These are phyloP conservation scores for Lasioglossum leucozonium DNA, from an alignment of 2,888 invertebrate species.

Conservation along the genomic window DNA sequence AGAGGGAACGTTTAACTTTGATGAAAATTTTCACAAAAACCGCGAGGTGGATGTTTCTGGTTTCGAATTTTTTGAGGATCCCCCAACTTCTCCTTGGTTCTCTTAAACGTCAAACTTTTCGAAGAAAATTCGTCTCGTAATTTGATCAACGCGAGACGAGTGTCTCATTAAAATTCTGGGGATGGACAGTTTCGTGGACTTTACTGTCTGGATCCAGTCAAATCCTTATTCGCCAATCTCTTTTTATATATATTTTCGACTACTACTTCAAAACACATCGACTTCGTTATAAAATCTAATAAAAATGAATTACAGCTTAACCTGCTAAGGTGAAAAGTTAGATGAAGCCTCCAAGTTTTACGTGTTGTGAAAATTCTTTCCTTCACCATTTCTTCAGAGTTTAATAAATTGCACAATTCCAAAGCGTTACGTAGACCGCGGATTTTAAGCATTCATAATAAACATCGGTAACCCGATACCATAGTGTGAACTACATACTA, in stretches of 20 bases:
- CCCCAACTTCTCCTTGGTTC: background rate
- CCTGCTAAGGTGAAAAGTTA: background rate
- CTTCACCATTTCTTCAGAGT: background rate
- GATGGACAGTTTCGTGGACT: background rate
- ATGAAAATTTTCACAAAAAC: slow-evolving; percentile 19
- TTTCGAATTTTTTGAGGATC: slow-evolving; percentile 11
- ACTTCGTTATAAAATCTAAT: background rate
- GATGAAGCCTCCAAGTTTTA: background rate
- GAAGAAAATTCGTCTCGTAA: background rate
- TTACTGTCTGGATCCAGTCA: background rate
- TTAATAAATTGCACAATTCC: too few species aligned
- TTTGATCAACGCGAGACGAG: background rate
- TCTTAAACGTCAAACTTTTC: background rate
- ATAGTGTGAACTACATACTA: too few species aligned
- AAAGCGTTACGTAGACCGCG: background rate
- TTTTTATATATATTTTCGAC: background rate
- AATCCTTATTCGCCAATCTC: background rate
- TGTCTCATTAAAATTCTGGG: background rate
- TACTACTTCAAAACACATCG: background rate
- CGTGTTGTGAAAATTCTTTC: background rate
- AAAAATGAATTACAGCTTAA: background rate
- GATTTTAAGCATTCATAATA: background rate
- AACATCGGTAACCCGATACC: too few species aligned
- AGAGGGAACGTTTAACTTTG: slow-evolving; percentile 10
- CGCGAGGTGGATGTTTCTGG: background rate